Evolutionary conservation across 2,113 vertebrate genomes (phyloP).

Genomic region (Hoplias malabaricus): DNA sequence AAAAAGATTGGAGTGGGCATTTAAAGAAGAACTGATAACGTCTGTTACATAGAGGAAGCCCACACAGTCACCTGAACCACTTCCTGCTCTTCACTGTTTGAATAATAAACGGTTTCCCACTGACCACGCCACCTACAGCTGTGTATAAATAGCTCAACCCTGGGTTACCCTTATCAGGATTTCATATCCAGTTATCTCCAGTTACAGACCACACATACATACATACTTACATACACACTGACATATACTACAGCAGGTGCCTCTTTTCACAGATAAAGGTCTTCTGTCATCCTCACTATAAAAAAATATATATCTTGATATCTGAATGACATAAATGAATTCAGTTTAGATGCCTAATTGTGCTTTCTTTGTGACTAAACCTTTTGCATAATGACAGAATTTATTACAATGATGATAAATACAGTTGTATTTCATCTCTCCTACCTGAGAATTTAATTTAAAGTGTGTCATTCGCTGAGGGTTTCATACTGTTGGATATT

Average conservation of each 20-base stretch:
- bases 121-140: slow-evolving; percentile 11
- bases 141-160: slow-evolving; percentile 53
- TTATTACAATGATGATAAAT: too few relatives aligned
- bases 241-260: slow-evolving; percentile 22
- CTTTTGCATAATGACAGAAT: too few relatives aligned
- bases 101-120: slow-evolving; percentile 10
- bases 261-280: slow-evolving; percentile 3
- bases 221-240: slow-evolving; percentile 27
- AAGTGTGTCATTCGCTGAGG: too few relatives aligned
- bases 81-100: not conserved
- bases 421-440: too few relatives aligned
- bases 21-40: not conserved
- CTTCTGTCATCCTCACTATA: not conserved
- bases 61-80: not conserved
- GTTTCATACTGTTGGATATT: too few relatives aligned
- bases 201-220: slow-evolving; percentile 44
- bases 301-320: not conserved
- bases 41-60: not conserved
- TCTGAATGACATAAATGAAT: not conserved
- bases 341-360: too few relatives aligned
- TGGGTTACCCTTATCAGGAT: slow-evolving; percentile 45
- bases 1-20: not conserved
- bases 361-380: too few relatives aligned
- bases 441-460: too few relatives aligned
- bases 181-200: slow-evolving; percentile 53